Percentiles rank a stretch among this genome's conserved stretches.
phyloP scores from a whole-genome alignment of 1,140 invertebrate species.

The Philaenus spumarius region DNA sequence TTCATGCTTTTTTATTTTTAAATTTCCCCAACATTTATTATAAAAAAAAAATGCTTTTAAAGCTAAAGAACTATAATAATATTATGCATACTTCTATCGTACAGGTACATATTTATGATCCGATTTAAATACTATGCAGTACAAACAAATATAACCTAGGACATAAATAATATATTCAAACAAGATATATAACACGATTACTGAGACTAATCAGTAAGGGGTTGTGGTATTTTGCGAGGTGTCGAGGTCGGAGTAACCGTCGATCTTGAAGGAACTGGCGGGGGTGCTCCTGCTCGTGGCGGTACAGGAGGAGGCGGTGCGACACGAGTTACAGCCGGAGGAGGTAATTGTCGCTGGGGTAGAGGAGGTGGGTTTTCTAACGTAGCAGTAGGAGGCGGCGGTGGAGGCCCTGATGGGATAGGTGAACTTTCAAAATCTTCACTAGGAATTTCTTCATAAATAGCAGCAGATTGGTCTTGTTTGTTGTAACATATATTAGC shows the following conservation, averaged over 20 bases:
- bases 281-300: constrained; percentile 51
- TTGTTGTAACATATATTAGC: constrained; percentile 1
- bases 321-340: constrained; percentile 43
- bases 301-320: constrained; percentile 42
- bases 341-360: constrained; percentile 22
- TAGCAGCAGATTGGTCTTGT: constrained; percentile 28
- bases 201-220: not conserved
- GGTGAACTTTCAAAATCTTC: constrained; percentile 28
- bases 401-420: constrained; percentile 36
- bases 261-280: constrained; percentile 59
- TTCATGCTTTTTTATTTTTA: no score
- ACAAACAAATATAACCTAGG: no score
- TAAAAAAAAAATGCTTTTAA: no score
- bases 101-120: no score
- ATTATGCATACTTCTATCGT: no score
- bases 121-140: no score
- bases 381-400: constrained; percentile 33
- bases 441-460: constrained; percentile 37
- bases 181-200: no score
- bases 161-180: no score
- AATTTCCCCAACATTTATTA: no score
- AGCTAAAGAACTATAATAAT: no score
- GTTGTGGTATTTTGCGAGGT: constrained; percentile 5
- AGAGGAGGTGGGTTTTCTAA: constrained; percentile 11
- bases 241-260: not conserved